These are phyloP conservation scores for Pyralis farinalis DNA, from an alignment of 2,888 invertebrate genomes.

Conservation along the genomic window DNA sequence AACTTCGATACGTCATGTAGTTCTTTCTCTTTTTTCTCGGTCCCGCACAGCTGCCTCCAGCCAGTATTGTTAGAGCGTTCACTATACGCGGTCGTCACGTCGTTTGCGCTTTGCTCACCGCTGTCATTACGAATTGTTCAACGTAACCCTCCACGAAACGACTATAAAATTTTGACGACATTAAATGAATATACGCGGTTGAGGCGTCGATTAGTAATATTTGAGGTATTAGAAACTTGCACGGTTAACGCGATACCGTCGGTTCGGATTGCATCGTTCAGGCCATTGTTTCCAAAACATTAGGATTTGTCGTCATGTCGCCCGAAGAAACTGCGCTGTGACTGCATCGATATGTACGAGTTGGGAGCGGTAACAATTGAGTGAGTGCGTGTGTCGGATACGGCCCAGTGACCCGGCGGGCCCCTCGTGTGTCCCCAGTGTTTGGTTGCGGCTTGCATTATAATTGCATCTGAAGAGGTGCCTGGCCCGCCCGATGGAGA, in stretches of 20 bases:
- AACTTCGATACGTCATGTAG: slow-evolving; percentile 44
- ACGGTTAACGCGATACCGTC: slow-evolving; percentile 21
- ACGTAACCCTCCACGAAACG: slow-evolving; percentile 41
- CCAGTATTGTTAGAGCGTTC: slow-evolving; percentile 69
- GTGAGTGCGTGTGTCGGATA: slow-evolving; percentile 66
- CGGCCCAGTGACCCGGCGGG: slow-evolving; percentile 59
- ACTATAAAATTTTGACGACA: slow-evolving; percentile 29
- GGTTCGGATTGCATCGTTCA: slow-evolving; percentile 38
- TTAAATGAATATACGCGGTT: slow-evolving; percentile 20
- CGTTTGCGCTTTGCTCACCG: slow-evolving; percentile 36
- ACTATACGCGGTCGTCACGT: slow-evolving; percentile 51
- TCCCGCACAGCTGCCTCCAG: slow-evolving; percentile 65
- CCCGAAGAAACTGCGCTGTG: slow-evolving; percentile 48
- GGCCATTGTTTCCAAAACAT: slow-evolving; percentile 69
- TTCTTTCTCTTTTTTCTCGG: slow-evolving; percentile 74
- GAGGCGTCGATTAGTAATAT: slow-evolving; percentile 23
- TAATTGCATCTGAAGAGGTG: slow-evolving; percentile 46
- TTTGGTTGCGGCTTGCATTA: slow-evolving; percentile 42
- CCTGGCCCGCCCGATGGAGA: slow-evolving; percentile 47
- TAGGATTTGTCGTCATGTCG: slow-evolving; percentile 51
- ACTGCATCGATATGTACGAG: slow-evolving; percentile 47
- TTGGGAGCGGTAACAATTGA: slow-evolving; percentile 57
- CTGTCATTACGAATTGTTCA: slow-evolving; percentile 52
- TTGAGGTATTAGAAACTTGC: slow-evolving; percentile 12
- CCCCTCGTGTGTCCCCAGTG: slow-evolving; percentile 56